Conservation (phyloP, 2,888 invertebrate species). For the Cotesia congregata region DNA sequence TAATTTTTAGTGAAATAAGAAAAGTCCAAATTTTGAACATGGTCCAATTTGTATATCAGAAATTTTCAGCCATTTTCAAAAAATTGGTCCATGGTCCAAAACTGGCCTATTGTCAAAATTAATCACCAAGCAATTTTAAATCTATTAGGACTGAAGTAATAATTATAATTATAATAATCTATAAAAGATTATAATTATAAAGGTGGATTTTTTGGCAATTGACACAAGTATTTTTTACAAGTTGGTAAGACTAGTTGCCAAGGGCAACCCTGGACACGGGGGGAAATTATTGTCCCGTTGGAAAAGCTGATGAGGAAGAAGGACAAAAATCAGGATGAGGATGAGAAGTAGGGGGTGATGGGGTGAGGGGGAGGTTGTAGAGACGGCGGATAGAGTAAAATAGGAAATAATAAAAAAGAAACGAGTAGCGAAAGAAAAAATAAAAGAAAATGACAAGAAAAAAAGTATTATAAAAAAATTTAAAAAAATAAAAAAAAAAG, state of each 20-base stretch:
- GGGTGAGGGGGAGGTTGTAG: constrained; percentile 42
- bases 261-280: constrained; percentile 64
- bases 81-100: too few relatives aligned
- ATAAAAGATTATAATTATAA: constrained; percentile 23
- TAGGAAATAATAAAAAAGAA: background rate
- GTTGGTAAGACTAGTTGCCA: constrained; percentile 63
- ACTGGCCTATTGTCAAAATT: too few relatives aligned
- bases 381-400: background rate
- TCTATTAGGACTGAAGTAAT: too few relatives aligned
- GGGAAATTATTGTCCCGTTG: constrained; percentile 64
- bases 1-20: too few relatives aligned
- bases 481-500: background rate
- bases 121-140: too few relatives aligned
- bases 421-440: background rate
- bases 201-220: constrained; percentile 65
- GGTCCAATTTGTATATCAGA: too few relatives aligned
- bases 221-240: constrained; percentile 53
- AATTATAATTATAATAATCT: too few relatives aligned
- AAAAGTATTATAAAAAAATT: background rate
- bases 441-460: background rate
- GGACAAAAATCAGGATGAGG: constrained; percentile 33
- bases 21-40: too few relatives aligned
- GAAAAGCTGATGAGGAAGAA: constrained; percentile 50
- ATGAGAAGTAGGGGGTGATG: constrained; percentile 18
- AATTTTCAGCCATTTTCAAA: too few relatives aligned